phyloP scores from a whole-genome alignment of 2,113 vertebrate species.

The Guaruba guarouba region DNA sequence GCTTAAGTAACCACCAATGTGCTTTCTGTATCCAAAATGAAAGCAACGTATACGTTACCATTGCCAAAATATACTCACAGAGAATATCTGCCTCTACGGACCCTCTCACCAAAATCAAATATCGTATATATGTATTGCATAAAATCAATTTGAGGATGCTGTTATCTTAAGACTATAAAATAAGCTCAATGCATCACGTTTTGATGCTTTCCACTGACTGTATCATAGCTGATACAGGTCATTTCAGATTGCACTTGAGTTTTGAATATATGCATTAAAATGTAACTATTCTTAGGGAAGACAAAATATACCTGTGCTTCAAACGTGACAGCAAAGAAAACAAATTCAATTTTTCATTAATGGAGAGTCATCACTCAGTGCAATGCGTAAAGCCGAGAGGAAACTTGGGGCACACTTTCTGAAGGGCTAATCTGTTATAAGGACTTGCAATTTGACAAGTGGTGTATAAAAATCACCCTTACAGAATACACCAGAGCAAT shows the following conservation, averaged over 20 bases:
- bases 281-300: not conserved
- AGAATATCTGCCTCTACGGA: not conserved
- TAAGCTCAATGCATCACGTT: not conserved
- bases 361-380: conserved; percentile 27
- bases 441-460: conserved; percentile 12
- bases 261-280: conserved; percentile 55
- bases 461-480: not conserved
- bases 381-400: not conserved
- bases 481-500: not conserved
- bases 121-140: not conserved
- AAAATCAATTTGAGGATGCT: not conserved
- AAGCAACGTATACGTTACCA: not conserved
- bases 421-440: conserved; percentile 23
- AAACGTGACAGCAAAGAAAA: conserved; percentile 12
- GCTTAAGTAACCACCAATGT: not conserved
- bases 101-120: not conserved
- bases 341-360: conserved; percentile 54
- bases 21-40: not conserved
- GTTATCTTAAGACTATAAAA: not conserved
- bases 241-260: conserved; percentile 19
- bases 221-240: conserved; percentile 28
- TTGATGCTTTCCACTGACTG: conserved; percentile 13
- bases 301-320: conserved; percentile 20
- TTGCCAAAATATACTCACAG: not conserved
- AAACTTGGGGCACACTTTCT: conserved; percentile 14